phyloP scores from a whole-genome alignment of 2,888 invertebrate genomes.

The Tipula vernalis region DNA sequence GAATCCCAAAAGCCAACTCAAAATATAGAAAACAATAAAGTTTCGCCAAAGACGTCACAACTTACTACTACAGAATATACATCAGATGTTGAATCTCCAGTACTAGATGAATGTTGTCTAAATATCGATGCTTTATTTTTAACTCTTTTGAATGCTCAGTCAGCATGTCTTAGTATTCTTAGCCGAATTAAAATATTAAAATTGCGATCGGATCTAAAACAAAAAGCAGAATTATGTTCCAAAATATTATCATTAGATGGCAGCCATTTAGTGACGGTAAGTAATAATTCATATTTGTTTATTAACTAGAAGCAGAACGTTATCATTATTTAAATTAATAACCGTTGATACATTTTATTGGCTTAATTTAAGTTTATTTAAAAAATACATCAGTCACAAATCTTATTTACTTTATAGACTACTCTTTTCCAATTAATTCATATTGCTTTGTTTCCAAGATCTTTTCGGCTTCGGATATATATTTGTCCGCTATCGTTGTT shows the following conservation, averaged over 20 bases:
- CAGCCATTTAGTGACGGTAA: slow-evolving; percentile 22
- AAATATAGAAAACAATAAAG: neutral
- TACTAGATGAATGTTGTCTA: slow-evolving; percentile 28
- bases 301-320: neutral
- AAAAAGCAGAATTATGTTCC: slow-evolving; percentile 24
- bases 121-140: slow-evolving; percentile 29
- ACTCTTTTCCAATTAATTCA: slow-evolving; percentile 47
- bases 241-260: slow-evolving; percentile 23
- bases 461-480: slow-evolving; percentile 49
- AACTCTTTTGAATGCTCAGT: slow-evolving; percentile 24
- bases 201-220: slow-evolving; percentile 26
- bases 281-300: slow-evolving; percentile 10
- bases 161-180: slow-evolving; percentile 25
- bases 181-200: slow-evolving; percentile 28
- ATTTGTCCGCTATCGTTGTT: slow-evolving; percentile 52
- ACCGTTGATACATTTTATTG: neutral
- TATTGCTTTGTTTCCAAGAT: slow-evolving; percentile 55
- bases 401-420: neutral
- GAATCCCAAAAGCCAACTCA: neutral
- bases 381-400: neutral
- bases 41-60: neutral
- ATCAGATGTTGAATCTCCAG: slow-evolving; percentile 22
- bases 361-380: slow-evolving; percentile 5
- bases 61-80: neutral
- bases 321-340: neutral